Conservation (phyloP, 1,140 invertebrate species). For the Drosophila ohnishii region DNA sequence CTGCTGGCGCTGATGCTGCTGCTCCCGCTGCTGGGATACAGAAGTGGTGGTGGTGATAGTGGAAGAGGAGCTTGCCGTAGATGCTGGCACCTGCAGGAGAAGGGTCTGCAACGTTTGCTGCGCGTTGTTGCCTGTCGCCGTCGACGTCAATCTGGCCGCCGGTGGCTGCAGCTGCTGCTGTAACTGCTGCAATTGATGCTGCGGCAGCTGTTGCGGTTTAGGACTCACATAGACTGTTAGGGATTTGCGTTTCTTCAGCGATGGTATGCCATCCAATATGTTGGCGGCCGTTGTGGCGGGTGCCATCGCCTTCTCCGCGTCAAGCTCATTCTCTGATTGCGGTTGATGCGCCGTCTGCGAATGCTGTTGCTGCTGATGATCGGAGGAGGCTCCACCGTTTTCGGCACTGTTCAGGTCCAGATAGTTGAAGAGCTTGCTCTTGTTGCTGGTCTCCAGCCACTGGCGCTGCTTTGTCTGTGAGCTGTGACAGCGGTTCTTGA, state of each 20-base stretch:
- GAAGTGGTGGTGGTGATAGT: constrained; percentile 19
- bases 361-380: constrained; percentile 30
- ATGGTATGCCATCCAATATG: constrained; percentile 80
- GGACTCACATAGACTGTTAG: constrained; percentile 83
- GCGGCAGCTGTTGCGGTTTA: constrained; percentile 69
- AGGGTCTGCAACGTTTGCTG: constrained; percentile 61
- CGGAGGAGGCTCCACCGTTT: constrained; percentile 45
- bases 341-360: constrained; percentile 30
- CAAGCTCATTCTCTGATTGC: constrained; percentile 45
- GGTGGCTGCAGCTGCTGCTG: constrained; percentile 31
- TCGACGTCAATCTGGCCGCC: constrained; percentile 30
- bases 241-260: constrained; percentile 82
- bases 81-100: constrained; percentile 65
- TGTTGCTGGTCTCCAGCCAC: constrained; percentile 71
- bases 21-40: constrained; percentile 37
- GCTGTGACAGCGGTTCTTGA: constrained; percentile 81
- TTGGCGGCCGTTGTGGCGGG: constrained; percentile 52
- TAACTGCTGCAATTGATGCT: constrained; percentile 50
- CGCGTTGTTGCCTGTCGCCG: constrained; percentile 38
- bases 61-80: constrained; percentile 38
- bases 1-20: constrained; percentile 36
- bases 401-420: constrained; percentile 71
- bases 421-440: constrained; percentile 68
- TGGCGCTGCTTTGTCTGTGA: constrained; percentile 78
- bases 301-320: constrained; percentile 38